A percentile compares a stretch with the other conserved stretches of the same genome.
Evolutionary conservation across 2,888 invertebrate genomes (phyloP).

Genomic region (Thecophora atra): DNA sequence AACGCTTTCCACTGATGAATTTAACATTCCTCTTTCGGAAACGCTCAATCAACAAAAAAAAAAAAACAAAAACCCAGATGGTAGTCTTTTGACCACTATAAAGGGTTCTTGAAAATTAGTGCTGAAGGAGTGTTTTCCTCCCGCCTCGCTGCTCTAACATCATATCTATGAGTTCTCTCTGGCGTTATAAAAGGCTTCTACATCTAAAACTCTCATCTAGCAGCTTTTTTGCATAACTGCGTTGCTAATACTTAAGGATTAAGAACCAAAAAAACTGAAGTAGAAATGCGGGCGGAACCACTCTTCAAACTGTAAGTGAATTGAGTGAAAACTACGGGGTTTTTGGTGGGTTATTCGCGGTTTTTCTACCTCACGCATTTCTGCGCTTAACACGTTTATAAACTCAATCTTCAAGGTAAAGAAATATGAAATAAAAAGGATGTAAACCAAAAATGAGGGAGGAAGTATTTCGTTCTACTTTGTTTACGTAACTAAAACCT

Average conservation of each 20-base stretch:
- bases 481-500: too few relatives aligned
- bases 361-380: constrained; percentile 41
- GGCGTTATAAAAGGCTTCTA: neutral
- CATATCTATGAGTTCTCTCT: neutral
- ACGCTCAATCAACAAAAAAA: too few relatives aligned
- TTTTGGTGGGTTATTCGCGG: too few relatives aligned
- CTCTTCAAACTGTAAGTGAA: neutral
- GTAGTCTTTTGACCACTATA: neutral
- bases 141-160: neutral
- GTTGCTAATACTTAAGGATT: neutral
- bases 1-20: neutral
- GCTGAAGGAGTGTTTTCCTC: constrained; percentile 10
- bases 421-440: too few relatives aligned
- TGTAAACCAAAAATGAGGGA: too few relatives aligned
- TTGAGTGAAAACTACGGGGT: neutral
- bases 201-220: neutral
- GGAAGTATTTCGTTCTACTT: too few relatives aligned
- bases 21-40: too few relatives aligned
- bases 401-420: too few relatives aligned
- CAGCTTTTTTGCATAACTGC: constrained; percentile 9
- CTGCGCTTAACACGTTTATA: too few relatives aligned
- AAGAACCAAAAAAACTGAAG: constrained; percentile 16
- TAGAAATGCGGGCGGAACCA: constrained; percentile 12
- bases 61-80: neutral
- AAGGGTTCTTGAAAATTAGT: constrained; percentile 28